A percentile compares a stretch with the other conserved stretches of the same genome.
Conservation (phyloP, 2,888 invertebrate genomes). For the Aplocera efformata region DNA sequence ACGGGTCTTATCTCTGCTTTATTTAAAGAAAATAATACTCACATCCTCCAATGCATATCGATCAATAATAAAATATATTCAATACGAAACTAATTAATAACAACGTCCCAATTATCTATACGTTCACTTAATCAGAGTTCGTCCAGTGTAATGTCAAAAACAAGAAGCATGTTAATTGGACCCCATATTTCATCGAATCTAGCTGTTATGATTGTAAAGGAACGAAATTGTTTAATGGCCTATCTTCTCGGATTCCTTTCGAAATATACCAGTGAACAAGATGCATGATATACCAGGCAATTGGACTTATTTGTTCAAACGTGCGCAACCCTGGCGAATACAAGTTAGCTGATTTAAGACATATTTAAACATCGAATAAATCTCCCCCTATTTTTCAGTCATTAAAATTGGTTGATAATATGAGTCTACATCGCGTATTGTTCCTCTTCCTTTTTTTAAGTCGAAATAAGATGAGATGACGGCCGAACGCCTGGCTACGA, state of each 20-base stretch:
- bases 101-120: conserved; percentile 59
- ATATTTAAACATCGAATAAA: no score
- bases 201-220: conserved; percentile 44
- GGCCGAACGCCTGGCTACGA: no score
- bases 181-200: conserved; percentile 47
- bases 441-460: no score
- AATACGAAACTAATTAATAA: conserved; percentile 57
- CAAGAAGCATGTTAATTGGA: conserved; percentile 64
- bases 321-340: not conserved
- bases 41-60: not conserved
- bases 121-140: conserved; percentile 57
- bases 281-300: not conserved
- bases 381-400: no score
- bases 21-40: no score
- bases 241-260: conserved; percentile 15
- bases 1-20: no score
- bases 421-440: no score
- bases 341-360: no score
- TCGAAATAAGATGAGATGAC: no score
- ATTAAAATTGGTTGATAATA: no score
- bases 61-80: conserved; percentile 36
- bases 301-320: not conserved
- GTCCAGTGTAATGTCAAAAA: conserved; percentile 35
- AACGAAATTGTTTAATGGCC: conserved; percentile 24
- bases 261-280: not conserved